Evolutionary conservation across 2,113 vertebrate genomes (phyloP).

Genomic region (Corythaeola cristata): DNA sequence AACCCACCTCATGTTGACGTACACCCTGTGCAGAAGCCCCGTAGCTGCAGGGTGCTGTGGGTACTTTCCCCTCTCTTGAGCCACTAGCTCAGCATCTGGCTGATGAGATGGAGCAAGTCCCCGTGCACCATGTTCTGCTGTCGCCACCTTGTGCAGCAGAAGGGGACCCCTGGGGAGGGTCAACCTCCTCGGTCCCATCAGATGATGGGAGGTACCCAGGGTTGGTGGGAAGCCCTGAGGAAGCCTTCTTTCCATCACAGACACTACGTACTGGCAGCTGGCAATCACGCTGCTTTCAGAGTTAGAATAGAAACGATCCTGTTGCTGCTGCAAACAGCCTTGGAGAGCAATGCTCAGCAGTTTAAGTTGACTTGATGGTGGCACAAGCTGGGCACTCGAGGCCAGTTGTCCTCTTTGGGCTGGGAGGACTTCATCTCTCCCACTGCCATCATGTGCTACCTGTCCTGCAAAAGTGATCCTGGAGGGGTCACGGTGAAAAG

Average conservation of each 20-base stretch:
- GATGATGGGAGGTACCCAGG: not conserved
- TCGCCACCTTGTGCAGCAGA: too few relatives aligned
- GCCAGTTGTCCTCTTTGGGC: not conserved
- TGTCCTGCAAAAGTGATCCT: not conserved
- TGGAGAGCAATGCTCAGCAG: not conserved
- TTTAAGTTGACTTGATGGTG: not conserved
- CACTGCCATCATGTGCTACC: accelerated
- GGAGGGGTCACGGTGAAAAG: not conserved
- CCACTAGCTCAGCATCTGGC: not conserved
- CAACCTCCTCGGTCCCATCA: accelerated
- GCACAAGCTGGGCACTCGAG: not conserved
- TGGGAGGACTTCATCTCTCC: not conserved
- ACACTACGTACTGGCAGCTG: not conserved
- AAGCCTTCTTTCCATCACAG: not conserved
- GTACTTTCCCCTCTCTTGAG: too few relatives aligned
- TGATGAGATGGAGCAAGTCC: not conserved
- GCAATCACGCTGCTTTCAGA: not conserved
- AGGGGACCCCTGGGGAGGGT: too few relatives aligned
- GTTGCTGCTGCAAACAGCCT: not conserved
- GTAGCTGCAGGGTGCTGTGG: accelerated
- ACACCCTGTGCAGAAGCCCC: not conserved
- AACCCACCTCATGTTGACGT: accelerated
- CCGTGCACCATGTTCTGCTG: too few relatives aligned
- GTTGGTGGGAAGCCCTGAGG: not conserved
- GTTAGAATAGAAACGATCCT: not conserved